Percentiles rank a stretch among this genome's conserved stretches.
phyloP scores from a whole-genome alignment of 2,888 invertebrate genomes.

The Octodonta nipae region DNA sequence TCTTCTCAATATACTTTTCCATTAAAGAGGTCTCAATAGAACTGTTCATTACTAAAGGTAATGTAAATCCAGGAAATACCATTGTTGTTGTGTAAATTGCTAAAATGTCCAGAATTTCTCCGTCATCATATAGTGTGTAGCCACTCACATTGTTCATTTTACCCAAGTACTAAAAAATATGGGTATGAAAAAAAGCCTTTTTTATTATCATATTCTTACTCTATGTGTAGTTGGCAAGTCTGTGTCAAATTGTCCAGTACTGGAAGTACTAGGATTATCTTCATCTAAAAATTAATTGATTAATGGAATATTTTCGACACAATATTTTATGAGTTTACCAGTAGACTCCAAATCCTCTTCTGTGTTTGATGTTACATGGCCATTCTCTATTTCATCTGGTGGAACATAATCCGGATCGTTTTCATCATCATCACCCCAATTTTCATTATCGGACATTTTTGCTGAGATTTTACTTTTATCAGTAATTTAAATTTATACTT shows the following conservation, averaged over 20 bases:
- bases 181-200: neutral
- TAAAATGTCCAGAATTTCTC: constrained; percentile 25
- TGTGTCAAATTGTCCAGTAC: constrained; percentile 28
- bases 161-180: constrained; percentile 29
- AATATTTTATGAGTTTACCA: no score
- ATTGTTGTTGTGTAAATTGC: constrained; percentile 38
- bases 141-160: constrained; percentile 30
- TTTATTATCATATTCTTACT: constrained; percentile 18
- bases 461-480: no score
- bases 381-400: constrained; percentile 23
- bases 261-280: constrained; percentile 16
- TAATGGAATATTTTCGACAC: no score
- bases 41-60: constrained; percentile 51
- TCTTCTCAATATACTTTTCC: constrained; percentile 41
- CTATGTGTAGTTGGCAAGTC: constrained; percentile 32
- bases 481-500: no score
- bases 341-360: constrained; percentile 14
- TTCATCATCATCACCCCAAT: constrained; percentile 16
- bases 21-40: constrained; percentile 45
- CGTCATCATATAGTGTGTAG: constrained; percentile 33
- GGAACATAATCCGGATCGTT: constrained; percentile 14
- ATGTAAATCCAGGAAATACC: constrained; percentile 66
- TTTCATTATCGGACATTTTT: constrained; percentile 16
- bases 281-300: no score
- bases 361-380: constrained; percentile 20